These are phyloP conservation scores for Diuraphis noxia DNA, from an alignment of 1,140 invertebrate genomes.

Conservation along the genomic window DNA sequence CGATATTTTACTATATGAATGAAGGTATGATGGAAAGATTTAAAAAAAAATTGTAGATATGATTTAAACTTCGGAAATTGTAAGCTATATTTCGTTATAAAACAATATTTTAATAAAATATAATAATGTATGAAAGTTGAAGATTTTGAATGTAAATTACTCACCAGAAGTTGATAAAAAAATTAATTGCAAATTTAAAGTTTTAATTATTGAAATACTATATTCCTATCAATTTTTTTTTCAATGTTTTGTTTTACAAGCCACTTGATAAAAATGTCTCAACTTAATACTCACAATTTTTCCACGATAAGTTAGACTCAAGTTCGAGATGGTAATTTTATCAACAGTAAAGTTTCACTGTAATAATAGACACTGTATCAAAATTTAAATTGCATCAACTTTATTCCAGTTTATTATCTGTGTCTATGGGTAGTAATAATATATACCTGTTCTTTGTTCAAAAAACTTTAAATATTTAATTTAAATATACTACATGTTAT, in stretches of 20 bases:
- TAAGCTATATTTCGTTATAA: too few relatives aligned
- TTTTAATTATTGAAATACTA: neutral
- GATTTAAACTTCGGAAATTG: neutral
- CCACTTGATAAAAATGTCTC: neutral
- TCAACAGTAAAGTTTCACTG: neutral
- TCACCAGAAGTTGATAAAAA: neutral
- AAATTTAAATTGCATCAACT: constrained; percentile 5
- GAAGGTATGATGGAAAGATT: neutral
- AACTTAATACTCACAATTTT: neutral
- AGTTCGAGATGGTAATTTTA: neutral
- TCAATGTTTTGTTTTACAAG: neutral
- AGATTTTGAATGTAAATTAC: neutral
- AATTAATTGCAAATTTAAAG: neutral
- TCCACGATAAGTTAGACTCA: neutral
- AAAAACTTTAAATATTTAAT: neutral
- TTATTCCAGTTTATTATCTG: neutral
- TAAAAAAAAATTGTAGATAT: neutral
- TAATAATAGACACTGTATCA: neutral
- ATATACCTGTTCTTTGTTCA: neutral
- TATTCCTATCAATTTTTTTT: neutral
- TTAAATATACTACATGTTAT: neutral
- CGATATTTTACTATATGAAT: neutral
- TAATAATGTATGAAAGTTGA: neutral
- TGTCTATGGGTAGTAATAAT: neutral
- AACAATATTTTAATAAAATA: neutral